phyloP scores from a whole-genome alignment of 2,797 vertebrate genomes.

The Knipowitschia caucasica region DNA sequence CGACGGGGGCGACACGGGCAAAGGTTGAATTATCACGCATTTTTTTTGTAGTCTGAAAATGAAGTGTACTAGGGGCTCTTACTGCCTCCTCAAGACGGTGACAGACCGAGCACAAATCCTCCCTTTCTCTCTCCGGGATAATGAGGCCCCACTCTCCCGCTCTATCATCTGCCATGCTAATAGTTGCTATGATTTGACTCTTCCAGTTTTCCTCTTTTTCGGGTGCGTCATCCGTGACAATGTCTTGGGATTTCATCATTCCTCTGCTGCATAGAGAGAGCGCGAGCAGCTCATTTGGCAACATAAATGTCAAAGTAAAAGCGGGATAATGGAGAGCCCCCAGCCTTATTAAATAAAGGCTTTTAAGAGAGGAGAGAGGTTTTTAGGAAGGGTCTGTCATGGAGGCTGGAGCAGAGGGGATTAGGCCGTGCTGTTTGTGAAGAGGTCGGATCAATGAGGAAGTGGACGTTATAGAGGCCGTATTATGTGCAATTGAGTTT shows the following conservation, averaged over 20 bases:
- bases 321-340: constrained; percentile 17
- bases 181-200: constrained; percentile 13
- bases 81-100: neutral
- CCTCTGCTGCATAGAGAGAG: constrained; percentile 11
- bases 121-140: neutral
- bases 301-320: constrained; percentile 30
- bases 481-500: no score
- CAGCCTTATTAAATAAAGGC: constrained; percentile 37
- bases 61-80: neutral
- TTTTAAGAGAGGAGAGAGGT: constrained; percentile 35
- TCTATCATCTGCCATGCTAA: constrained; percentile 4
- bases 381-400: constrained; percentile 32
- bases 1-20: neutral
- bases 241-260: constrained; percentile 46
- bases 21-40: constrained; percentile 5
- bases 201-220: constrained; percentile 19
- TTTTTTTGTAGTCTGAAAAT: constrained; percentile 1
- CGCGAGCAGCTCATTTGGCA: constrained; percentile 31
- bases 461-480: no score
- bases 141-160: neutral
- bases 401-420: constrained; percentile 16
- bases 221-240: constrained; percentile 21
- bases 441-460: no score
- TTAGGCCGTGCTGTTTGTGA: constrained; percentile 10
- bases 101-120: neutral